Evolutionary conservation across 2,797 vertebrate genomes (phyloP).

Genomic region (Perodicticus potto): DNA sequence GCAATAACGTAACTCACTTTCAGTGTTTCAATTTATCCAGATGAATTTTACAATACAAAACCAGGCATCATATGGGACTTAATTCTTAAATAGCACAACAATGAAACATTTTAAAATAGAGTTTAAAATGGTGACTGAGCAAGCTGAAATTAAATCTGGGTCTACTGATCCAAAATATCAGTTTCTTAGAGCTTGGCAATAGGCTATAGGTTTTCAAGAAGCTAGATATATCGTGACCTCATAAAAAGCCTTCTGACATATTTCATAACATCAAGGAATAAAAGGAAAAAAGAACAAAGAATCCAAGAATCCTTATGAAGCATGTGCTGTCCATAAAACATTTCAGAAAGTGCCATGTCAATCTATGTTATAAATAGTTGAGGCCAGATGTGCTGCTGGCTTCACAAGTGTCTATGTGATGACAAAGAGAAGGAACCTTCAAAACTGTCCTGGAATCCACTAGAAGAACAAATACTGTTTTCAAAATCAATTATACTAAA

Average conservation of each 20-base stretch:
- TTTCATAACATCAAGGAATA: constrained; percentile 57
- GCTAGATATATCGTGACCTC: constrained; percentile 49
- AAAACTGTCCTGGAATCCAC: constrained; percentile 8
- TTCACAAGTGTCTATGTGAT: constrained; percentile 10
- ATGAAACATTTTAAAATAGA: constrained; percentile 78
- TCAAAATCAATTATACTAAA: neutral
- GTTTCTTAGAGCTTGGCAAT: constrained; percentile 60
- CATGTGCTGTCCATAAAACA: constrained; percentile 63
- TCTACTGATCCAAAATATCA: neutral
- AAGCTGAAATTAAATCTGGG: constrained; percentile 75
- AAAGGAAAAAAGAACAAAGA: constrained; percentile 50
- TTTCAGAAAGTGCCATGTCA: constrained; percentile 3
- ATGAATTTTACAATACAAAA: constrained; percentile 83
- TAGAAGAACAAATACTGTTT: neutral
- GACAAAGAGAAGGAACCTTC: constrained; percentile 47
- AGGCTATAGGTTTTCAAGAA: constrained; percentile 36
- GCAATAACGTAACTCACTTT: constrained; percentile 73
- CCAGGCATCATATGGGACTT: constrained; percentile 70
- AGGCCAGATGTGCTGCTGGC: neutral
- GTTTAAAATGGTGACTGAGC: constrained; percentile 73
- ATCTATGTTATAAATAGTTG: constrained; percentile 69
- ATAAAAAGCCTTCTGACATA: constrained; percentile 57
- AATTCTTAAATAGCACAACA: constrained; percentile 63
- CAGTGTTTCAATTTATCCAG: constrained; percentile 86
- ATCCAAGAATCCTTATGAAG: constrained; percentile 56